Base-by-base conservation (phyloP, 2,797 vertebrate genomes). In the Meriones psammophilus region DNA sequence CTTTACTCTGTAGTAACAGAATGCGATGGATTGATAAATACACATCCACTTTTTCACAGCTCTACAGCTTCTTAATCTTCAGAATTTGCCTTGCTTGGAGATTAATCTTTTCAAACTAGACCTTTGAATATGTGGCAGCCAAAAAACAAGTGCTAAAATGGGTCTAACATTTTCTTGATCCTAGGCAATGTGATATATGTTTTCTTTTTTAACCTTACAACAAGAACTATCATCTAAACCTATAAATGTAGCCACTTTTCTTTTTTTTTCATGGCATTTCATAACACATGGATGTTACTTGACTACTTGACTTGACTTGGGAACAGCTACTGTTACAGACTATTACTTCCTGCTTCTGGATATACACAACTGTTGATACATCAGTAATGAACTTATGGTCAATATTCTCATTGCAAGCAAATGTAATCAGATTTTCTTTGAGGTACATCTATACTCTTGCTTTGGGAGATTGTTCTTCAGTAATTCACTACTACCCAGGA, bases 171-270 rank as follows among this genome's bases (percentile, higher is more conserved):
- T 94, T 90, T 36, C n/a, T 73, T 80, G 77, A 76, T 66, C 4
- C 33, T n/a, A 33, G 4, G 9, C 79, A 87, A 88, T 42, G 1
- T 26, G 46, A 83, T 60, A 1, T 20, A 30, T 62, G 4, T 76
- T 46, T 95, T 80, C 66, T 36, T 95, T 64, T 91, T 96, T 84
- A n/a, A 89, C 9, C 8, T 93, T 20, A 81, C 3, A 60, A 36
- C 7, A 76, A 66, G 42, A 89, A 89, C 8, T 78, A 54, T 86
- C 24, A 83, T 93, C 12, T 87, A 42, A 68, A 79, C 18, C 46
- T 68, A 42, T 12, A 64, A 18, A 83, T 36, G 73, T 60, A 77
- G 33, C 15, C 0, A 17, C 56, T 91, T 87, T 83, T 33, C 22
- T n/a, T 28, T 64, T 6, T 92, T 88, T 28, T 54, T 42, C 36